A percentile compares a stretch with the other conserved stretches of the same genome.
These are phyloP conservation scores for Pararge aegeria DNA, from an alignment of 1,140 invertebrate genomes.

Conservation along the genomic window DNA sequence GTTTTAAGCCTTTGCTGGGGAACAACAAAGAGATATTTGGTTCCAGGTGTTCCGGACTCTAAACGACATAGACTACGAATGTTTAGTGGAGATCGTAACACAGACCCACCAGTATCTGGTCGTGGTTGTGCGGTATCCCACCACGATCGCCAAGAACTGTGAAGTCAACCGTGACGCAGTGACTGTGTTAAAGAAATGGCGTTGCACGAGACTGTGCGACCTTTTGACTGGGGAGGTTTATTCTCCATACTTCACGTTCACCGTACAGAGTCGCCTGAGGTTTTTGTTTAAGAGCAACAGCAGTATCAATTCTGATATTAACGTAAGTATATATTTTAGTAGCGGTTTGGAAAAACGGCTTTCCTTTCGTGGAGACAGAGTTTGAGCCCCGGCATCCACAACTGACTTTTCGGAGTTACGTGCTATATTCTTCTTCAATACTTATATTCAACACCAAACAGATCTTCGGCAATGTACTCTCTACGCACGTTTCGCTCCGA, in stretches of 20 bases:
- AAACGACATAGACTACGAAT: conserved; percentile 53
- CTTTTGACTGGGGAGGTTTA: conserved; percentile 24
- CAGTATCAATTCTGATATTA: conserved; percentile 61
- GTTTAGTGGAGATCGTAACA: conserved; percentile 49
- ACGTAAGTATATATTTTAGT: conserved; percentile 50
- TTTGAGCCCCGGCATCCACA: too few species aligned
- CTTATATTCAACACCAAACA: too few species aligned
- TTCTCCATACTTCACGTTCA: conserved; percentile 45
- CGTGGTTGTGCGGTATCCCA: conserved; percentile 53
- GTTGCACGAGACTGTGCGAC: conserved; percentile 53
- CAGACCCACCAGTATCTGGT: conserved; percentile 31
- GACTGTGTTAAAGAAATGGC: conserved; percentile 44
- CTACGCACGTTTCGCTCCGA: too few species aligned
- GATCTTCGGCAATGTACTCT: too few species aligned
- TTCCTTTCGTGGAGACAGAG: too few species aligned
- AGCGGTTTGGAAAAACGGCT: not conserved
- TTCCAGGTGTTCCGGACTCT: conserved; percentile 54
- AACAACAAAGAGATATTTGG: not conserved
- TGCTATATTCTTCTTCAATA: too few species aligned
- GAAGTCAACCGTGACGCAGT: conserved; percentile 45
- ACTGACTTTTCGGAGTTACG: too few species aligned
- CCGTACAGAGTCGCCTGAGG: conserved; percentile 40
- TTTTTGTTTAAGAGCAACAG: conserved; percentile 63
- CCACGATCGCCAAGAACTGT: conserved; percentile 41
- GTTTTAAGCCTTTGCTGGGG: too few species aligned